These are phyloP conservation scores for Clitarchus hookeri DNA, from an alignment of 2,888 invertebrate genomes.

Conservation along the genomic window DNA sequence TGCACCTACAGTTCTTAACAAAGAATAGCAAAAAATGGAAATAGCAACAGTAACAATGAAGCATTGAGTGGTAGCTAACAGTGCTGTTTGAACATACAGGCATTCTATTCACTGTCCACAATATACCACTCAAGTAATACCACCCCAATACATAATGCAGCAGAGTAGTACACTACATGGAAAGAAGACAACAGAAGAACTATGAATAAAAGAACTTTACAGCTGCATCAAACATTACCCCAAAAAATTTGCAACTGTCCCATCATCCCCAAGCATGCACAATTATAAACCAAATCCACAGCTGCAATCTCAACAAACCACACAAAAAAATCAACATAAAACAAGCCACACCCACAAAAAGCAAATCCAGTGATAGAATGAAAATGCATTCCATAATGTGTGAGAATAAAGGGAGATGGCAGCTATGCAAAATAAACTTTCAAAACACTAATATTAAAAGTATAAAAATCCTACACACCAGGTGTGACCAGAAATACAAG, in stretches of 20 bases:
- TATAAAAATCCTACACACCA: background rate
- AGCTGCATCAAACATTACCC: background rate
- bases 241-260: background rate
- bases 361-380: background rate
- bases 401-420: background rate
- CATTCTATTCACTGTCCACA: conserved; percentile 17
- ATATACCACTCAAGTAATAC: background rate
- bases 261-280: background rate
- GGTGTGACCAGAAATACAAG: background rate
- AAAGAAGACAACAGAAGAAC: background rate
- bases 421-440: background rate
- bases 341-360: background rate
- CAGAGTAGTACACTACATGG: background rate
- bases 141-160: background rate
- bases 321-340: background rate
- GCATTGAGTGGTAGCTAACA: conserved; percentile 24
- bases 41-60: conserved; percentile 22
- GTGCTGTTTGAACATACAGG: conserved; percentile 22
- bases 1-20: background rate
- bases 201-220: too few species aligned
- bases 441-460: background rate
- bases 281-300: background rate
- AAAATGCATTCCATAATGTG: background rate
- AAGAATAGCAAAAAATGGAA: background rate
- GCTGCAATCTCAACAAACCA: background rate